Base-by-base conservation (phyloP, 2,797 vertebrate species). In the Dicrostonyx torquatus region DNA sequence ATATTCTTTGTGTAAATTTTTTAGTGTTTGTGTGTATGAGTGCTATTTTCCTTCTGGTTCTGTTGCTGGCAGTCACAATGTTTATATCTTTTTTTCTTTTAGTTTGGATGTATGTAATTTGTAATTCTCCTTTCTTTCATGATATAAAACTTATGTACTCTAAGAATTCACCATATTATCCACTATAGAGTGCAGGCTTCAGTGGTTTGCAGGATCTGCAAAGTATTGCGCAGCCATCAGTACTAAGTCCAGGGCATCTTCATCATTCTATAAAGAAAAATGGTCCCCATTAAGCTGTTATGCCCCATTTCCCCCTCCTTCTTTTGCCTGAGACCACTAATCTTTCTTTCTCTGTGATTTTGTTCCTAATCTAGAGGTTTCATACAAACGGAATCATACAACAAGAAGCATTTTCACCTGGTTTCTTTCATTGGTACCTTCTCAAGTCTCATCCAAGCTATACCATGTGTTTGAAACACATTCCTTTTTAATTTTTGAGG, bases 391-490 rank as follows among this genome's bases (percentile, higher is more conserved):
- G 2, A 95, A 45, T 26, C n/a, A 60, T 45, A 60, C 24, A 64
- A 17, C 77, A 58, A 83, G 14, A n/a, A 26, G 15, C 6, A 50
- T 77, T 85, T 75, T 29, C 55, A 22, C 53, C 40, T 86, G 66
- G 2, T 2, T 94, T 84, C 50, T 96, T 96, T 91, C 10, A 72
- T 18, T 91, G 89, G 50, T 4, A 85, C 37, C 66, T 70, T 86
- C 77, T 89, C 34, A 94, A 75, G 68, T 5, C 70, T 73, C 8
- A 18, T 66, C 18, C 17, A 26, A 58, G 7, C n/a, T 58, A 15
- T 34, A 84, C 1, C 7, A 60, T 48, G 1, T 37, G 40, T 89
- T 17, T 45, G 40, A 87, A 66, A 11, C n/a, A 77, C 24, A 73
- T 34, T 84, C 3, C 26, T 92, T 89, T 89, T 86, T 88, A 1